Evolutionary conservation across 2,888 invertebrate genomes (phyloP).

Genomic region (Celastrina argiolus): DNA sequence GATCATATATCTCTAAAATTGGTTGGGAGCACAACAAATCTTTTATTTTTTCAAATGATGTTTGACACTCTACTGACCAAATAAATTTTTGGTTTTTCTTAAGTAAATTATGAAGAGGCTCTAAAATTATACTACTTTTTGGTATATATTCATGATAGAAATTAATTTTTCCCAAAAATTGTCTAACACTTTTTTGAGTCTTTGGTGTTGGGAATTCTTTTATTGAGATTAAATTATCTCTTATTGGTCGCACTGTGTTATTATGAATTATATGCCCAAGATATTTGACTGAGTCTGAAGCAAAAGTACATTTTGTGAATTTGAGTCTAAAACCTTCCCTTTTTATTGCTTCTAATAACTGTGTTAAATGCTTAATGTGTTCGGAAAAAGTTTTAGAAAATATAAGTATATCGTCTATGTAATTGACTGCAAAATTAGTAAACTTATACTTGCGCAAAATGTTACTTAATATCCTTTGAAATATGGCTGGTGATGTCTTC

Average conservation of each 20-base stretch:
- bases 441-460: slow-evolving; percentile 29
- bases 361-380: slow-evolving; percentile 30
- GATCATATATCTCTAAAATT: too few relatives aligned
- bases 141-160: too few relatives aligned
- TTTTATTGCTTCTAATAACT: slow-evolving; percentile 31
- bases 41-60: neutral
- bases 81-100: too few relatives aligned
- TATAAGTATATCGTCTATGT: slow-evolving; percentile 28
- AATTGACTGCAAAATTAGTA: slow-evolving; percentile 23
- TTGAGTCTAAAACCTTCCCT: slow-evolving; percentile 35
- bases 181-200: neutral
- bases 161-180: slow-evolving; percentile 12
- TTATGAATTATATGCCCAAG: slow-evolving; percentile 22
- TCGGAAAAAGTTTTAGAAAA: slow-evolving; percentile 33
- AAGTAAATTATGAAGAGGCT: too few relatives aligned
- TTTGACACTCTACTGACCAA: too few relatives aligned
- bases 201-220: neutral
- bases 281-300: neutral
- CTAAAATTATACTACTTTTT: too few relatives aligned
- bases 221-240: slow-evolving; percentile 11
- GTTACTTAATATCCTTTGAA: slow-evolving; percentile 34
- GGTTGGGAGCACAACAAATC: neutral
- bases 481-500: slow-evolving; percentile 39
- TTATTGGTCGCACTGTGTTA: neutral
- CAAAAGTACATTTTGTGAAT: slow-evolving; percentile 24